Percentiles rank a stretch among this genome's conserved stretches.
These are phyloP conservation scores for Helicoverpa assulta DNA, from an alignment of 2,888 invertebrate genomes.

Conservation along the genomic window DNA sequence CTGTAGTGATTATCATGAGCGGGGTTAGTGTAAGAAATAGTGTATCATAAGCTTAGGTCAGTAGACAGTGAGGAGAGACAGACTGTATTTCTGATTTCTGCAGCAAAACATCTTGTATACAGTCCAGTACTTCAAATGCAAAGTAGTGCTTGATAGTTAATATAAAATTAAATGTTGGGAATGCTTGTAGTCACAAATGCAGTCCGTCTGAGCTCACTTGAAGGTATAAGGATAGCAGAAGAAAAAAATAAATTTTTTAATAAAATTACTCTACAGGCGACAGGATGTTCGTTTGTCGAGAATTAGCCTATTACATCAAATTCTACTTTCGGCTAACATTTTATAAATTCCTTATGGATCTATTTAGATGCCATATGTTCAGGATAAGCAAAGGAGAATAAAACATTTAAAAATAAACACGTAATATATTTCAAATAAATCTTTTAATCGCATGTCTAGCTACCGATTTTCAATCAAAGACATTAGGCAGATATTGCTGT, in stretches of 20 bases:
- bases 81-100: slow-evolving; percentile 9
- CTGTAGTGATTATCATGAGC: slow-evolving; percentile 88
- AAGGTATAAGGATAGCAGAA: slow-evolving; percentile 15
- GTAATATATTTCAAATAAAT: not conserved
- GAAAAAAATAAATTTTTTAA: slow-evolving; percentile 21
- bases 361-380: not conserved
- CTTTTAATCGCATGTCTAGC: not conserved
- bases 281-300: slow-evolving; percentile 82
- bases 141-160: not conserved
- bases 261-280: slow-evolving; percentile 25
- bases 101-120: slow-evolving; percentile 9
- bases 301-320: slow-evolving; percentile 89
- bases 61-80: slow-evolving; percentile 25
- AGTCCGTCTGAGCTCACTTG: slow-evolving; percentile 24
- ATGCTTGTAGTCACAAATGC: slow-evolving; percentile 16
- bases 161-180: not conserved
- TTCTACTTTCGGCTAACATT: slow-evolving; percentile 82
- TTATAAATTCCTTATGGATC: slow-evolving; percentile 9
- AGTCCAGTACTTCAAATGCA: slow-evolving; percentile 1
- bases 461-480: slow-evolving; percentile 1
- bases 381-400: slow-evolving; percentile 20
- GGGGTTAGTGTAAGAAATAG: slow-evolving; percentile 49
- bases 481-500: no score
- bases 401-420: slow-evolving; percentile 8
- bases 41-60: slow-evolving; percentile 32